Conservation (phyloP, 2,888 invertebrate genomes). For the Spodoptera exigua region DNA sequence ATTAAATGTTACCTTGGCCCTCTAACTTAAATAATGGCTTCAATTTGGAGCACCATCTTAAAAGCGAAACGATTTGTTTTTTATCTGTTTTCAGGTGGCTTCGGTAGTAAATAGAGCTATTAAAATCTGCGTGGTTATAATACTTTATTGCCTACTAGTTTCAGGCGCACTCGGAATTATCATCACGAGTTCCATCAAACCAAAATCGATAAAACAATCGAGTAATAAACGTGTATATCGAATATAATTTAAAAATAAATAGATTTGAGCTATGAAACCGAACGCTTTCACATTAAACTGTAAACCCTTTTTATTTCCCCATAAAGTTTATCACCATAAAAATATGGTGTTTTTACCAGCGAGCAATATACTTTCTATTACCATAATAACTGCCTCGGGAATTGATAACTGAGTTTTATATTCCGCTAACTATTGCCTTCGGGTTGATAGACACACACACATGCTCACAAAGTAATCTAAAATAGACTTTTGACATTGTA, state of each 20-base stretch:
- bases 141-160: no score
- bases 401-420: conserved; percentile 51
- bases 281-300: conserved; percentile 43
- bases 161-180: no score
- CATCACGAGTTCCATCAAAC: no score
- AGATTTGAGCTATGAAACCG: conserved; percentile 24
- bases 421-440: conserved; percentile 30
- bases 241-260: conserved; percentile 52
- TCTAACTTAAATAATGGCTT: no score
- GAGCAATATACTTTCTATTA: conserved; percentile 51
- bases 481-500: no score
- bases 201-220: conserved; percentile 31
- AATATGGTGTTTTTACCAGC: conserved; percentile 55
- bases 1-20: no score
- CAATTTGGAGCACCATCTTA: no score
- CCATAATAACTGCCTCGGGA: conserved; percentile 50
- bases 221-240: conserved; percentile 26
- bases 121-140: no score
- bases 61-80: no score
- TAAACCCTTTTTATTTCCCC: conserved; percentile 51
- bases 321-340: conserved; percentile 54
- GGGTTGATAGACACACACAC: background rate
- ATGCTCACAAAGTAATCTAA: background rate
- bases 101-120: no score
- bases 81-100: no score